phyloP scores from a whole-genome alignment of 2,888 invertebrate genomes.

The Pseudococcus viburni region DNA sequence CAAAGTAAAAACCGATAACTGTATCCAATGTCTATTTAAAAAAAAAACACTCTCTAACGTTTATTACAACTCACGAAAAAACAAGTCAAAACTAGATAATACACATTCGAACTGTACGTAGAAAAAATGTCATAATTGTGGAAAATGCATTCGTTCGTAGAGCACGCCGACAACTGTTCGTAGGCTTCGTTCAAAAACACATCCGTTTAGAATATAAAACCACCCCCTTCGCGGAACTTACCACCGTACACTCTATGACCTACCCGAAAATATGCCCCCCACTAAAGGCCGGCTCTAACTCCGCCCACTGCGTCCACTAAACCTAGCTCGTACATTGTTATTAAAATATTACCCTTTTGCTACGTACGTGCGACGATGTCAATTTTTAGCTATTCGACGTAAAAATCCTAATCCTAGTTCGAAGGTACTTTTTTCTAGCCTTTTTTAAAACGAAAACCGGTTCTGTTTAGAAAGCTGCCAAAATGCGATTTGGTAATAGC shows the following conservation, averaged over 20 bases:
- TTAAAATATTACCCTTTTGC: constrained; percentile 61
- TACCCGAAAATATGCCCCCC: constrained; percentile 64
- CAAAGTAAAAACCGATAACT: neutral
- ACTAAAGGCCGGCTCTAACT: constrained; percentile 41
- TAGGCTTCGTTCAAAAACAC: constrained; percentile 59
- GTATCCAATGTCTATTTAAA: neutral
- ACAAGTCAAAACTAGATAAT: constrained; percentile 56
- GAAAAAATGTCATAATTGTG: constrained; percentile 8
- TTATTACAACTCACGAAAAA: constrained; percentile 10
- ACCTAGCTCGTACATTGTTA: constrained; percentile 52
- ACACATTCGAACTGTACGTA: neutral
- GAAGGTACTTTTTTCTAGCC: neutral
- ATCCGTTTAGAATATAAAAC: constrained; percentile 59
- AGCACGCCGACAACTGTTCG: constrained; percentile 57
- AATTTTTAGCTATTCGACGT: constrained; percentile 33
- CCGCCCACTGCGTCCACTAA: constrained; percentile 52
- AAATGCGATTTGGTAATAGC: neutral
- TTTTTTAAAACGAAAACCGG: neutral
- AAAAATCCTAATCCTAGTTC: neutral
- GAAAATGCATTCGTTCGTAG: constrained; percentile 51
- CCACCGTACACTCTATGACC: constrained; percentile 60
- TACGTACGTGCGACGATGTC: neutral
- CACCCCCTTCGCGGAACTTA: constrained; percentile 60
- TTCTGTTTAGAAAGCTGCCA: neutral
- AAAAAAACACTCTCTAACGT: neutral